These are phyloP conservation scores for Euplexia lucipara DNA, from an alignment of 2,888 invertebrate genomes.

Conservation along the genomic window DNA sequence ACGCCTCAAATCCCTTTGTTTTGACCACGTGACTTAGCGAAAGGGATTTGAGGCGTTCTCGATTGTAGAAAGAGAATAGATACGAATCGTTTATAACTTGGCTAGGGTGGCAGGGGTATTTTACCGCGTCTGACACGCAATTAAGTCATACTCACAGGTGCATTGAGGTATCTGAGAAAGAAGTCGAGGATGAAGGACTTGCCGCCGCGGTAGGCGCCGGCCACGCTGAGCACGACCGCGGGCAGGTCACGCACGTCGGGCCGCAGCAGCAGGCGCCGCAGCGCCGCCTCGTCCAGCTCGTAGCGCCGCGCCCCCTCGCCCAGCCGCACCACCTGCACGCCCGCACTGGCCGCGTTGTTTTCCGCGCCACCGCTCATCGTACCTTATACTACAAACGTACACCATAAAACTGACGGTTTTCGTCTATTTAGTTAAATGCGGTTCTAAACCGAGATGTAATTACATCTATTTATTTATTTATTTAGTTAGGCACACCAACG, in stretches of 20 bases:
- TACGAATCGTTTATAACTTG: too few relatives aligned
- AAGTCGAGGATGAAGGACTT: conserved; percentile 76
- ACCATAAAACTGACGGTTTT: neutral
- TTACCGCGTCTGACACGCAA: too few relatives aligned
- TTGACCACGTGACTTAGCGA: too few relatives aligned
- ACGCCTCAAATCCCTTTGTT: too few relatives aligned
- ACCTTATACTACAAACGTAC: conserved; percentile 3
- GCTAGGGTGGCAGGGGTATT: too few relatives aligned
- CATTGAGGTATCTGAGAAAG: conserved; percentile 71
- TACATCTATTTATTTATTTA: too few relatives aligned
- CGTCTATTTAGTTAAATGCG: neutral
- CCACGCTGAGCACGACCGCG: conserved; percentile 72
- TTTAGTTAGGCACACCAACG: too few relatives aligned
- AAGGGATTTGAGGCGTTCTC: too few relatives aligned
- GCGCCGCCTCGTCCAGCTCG: conserved; percentile 60
- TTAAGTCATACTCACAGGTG: conserved; percentile 61
- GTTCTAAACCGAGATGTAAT: too few relatives aligned
- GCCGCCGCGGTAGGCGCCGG: conserved; percentile 74
- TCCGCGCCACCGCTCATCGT: conserved; percentile 35
- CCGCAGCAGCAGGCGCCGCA: conserved; percentile 59
- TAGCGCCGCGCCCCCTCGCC: conserved; percentile 46
- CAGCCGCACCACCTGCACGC: conserved; percentile 66
- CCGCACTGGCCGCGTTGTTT: conserved; percentile 11
- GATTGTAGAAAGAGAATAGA: too few relatives aligned
- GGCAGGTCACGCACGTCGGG: conserved; percentile 64